Evolutionary conservation across 2,113 vertebrate genomes (phyloP).

Genomic region (Nothocercus julius): DNA sequence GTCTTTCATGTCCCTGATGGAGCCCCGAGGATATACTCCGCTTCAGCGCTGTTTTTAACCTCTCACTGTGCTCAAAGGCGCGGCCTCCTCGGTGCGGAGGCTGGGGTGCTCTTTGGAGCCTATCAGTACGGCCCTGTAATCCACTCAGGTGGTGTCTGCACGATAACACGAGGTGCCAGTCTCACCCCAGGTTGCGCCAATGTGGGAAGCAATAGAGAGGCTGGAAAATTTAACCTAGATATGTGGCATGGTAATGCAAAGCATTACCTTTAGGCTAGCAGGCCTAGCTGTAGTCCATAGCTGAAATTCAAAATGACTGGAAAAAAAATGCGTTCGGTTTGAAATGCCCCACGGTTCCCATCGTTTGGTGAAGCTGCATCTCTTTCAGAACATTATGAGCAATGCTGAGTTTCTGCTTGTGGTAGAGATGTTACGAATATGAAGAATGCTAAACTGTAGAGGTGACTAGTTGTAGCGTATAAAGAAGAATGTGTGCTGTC

Average conservation of each 20-base stretch:
- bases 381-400: constrained; percentile 33
- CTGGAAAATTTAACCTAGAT: constrained; percentile 60
- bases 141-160: constrained; percentile 56
- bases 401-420: constrained; percentile 29
- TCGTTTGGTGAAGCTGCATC: constrained; percentile 30
- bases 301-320: constrained; percentile 62
- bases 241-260: constrained; percentile 55
- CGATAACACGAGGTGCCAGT: constrained; percentile 59
- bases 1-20: constrained; percentile 71
- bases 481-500: neutral
- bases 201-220: constrained; percentile 19
- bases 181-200: constrained; percentile 63
- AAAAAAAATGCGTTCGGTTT: constrained; percentile 50
- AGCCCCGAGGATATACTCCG: constrained; percentile 68
- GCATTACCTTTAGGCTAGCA: constrained; percentile 59
- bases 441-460: constrained; percentile 5
- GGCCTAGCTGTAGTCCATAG: constrained; percentile 38
- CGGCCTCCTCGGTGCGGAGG: constrained; percentile 55
- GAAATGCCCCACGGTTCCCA: constrained; percentile 60
- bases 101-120: constrained; percentile 67
- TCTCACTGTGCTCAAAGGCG: constrained; percentile 62
- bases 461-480: neutral
- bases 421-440: constrained; percentile 17
- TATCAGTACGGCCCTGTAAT: constrained; percentile 60
- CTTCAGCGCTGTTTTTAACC: constrained; percentile 69